phyloP scores from a whole-genome alignment of 2,888 invertebrate species.

The Clunio marinus region DNA sequence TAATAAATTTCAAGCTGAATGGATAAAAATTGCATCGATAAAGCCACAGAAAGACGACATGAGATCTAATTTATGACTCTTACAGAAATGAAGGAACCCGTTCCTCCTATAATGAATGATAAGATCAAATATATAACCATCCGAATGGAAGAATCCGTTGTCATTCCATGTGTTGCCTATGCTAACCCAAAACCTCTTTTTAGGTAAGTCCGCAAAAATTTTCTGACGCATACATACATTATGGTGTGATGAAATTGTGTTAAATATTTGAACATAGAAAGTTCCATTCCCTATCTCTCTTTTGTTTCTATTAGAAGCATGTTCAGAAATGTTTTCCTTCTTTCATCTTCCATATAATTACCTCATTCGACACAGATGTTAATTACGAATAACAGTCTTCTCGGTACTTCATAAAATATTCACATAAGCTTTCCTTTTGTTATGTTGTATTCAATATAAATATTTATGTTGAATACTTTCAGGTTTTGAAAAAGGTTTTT shows the following conservation, averaged over 20 bases:
- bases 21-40: not conserved
- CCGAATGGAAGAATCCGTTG: constrained; percentile 55
- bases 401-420: constrained; percentile 6
- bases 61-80: constrained; percentile 24
- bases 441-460: not conserved
- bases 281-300: not conserved
- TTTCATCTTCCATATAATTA: not conserved
- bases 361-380: constrained; percentile 9
- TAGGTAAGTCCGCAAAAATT: constrained; percentile 52
- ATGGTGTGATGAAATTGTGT: not conserved
- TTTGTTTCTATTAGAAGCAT: not conserved
- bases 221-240: not conserved
- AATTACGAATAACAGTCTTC: not conserved
- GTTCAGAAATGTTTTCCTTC: not conserved
- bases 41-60: not conserved
- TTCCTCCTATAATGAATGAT: constrained; percentile 58
- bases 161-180: constrained; percentile 60
- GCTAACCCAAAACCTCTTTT: constrained; percentile 58
- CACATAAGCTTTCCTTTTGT: not conserved
- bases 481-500: no score
- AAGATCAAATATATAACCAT: constrained; percentile 53
- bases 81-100: constrained; percentile 55
- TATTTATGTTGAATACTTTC: no score
- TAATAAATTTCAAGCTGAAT: constrained; percentile 21
- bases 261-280: not conserved